A percentile compares a stretch with the other conserved stretches of the same genome.
Evolutionary conservation across 2,113 vertebrate species (phyloP).

Genomic region (Dasypus novemcinctus): DNA sequence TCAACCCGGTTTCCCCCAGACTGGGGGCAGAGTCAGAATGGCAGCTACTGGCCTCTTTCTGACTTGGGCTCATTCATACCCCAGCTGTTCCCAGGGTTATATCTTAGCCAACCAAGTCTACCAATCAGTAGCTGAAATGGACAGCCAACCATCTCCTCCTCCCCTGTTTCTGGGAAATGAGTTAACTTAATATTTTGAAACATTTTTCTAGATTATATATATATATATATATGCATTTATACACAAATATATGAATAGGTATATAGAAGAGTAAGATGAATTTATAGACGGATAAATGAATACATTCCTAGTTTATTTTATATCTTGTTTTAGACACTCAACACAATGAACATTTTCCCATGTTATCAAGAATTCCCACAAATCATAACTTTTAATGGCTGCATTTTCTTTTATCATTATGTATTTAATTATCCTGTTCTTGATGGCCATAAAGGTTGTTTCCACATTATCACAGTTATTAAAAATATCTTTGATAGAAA

Average conservation of each 20-base stretch:
- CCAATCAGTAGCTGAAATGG: too few relatives aligned
- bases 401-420: not conserved
- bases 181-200: constrained; percentile 31
- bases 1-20: too few relatives aligned
- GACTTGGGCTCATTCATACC: too few relatives aligned
- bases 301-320: not conserved
- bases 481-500: not conserved
- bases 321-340: not conserved
- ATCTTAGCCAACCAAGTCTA: too few relatives aligned
- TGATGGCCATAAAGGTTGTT: not conserved
- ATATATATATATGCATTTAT: not conserved
- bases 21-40: too few relatives aligned
- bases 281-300: not conserved
- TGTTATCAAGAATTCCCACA: not conserved
- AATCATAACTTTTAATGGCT: constrained; percentile 32
- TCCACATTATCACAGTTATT: not conserved
- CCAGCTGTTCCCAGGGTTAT: too few relatives aligned
- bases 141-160: too few relatives aligned
- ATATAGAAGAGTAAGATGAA: not conserved
- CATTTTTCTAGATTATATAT: not conserved
- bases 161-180: too few relatives aligned
- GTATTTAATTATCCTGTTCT: constrained; percentile 18
- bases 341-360: not conserved
- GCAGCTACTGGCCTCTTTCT: too few relatives aligned
- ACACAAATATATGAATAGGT: not conserved